Conservation (phyloP, 2,113 vertebrate species). For the Barnardius zonarius region DNA sequence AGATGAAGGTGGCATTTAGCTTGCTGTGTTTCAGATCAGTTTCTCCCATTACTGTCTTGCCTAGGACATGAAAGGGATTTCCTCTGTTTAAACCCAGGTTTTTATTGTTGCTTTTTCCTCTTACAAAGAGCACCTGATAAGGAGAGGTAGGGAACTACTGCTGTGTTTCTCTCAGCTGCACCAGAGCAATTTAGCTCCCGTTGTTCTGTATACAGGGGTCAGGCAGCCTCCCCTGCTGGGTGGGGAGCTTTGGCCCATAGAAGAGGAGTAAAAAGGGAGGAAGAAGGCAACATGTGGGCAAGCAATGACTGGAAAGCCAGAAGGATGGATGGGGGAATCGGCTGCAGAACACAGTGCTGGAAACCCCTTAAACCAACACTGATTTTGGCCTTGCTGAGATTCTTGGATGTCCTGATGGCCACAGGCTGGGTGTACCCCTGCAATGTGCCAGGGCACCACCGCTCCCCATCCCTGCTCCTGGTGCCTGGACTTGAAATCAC, state of each 20-base stretch:
- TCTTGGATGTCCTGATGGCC: not conserved
- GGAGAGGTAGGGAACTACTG: not conserved
- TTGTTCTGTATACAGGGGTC: not conserved
- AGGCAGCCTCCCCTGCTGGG: not conserved
- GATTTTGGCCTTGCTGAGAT: not conserved
- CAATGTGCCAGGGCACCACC: not conserved
- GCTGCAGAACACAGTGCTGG: not conserved
- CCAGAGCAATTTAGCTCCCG: not conserved
- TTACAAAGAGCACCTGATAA: not conserved
- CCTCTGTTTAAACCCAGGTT: not conserved
- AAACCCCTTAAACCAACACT: not conserved
- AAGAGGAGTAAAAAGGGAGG: not conserved
- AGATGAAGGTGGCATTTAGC: not conserved
- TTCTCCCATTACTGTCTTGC: not conserved
- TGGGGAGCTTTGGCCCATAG: not conserved
- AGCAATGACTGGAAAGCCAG: accelerated
- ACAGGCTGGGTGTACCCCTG: not conserved
- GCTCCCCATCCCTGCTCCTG: not conserved
- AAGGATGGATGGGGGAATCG: no score
- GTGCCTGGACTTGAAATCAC: not conserved
- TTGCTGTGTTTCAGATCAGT: not conserved
- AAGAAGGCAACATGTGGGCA: not conserved
- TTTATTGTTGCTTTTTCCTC: not conserved
- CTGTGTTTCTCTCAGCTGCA: not conserved
- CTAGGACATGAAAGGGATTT: not conserved